Base-by-base conservation (phyloP, 1,140 invertebrate species). In the Protaetia brevitarsis region DNA sequence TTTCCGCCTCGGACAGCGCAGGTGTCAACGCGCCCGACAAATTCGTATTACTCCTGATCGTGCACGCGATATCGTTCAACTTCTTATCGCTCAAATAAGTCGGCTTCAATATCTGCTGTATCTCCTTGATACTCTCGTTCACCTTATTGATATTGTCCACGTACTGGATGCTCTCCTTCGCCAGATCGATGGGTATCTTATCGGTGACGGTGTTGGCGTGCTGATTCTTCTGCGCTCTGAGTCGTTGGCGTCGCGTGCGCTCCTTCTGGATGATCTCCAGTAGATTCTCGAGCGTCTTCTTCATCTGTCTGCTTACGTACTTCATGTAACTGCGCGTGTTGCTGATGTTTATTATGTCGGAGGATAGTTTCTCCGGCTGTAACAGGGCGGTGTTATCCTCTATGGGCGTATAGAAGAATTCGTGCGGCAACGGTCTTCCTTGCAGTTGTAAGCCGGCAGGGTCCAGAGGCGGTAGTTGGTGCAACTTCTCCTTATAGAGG, bases 251-350 rank as follows among this genome's bases (percentile, higher is more conserved):
- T 6, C 68, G 65, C 16, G 36, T 27, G 34, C 70, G 70, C 66
- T 76, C 75, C 19, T 68, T 63, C 30, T 70, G 70, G 28, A 76
- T 68, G 19, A 76, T 66, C 5, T 66, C 45, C 16, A 76, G 37
- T 19, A 76, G 41, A 28, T 74, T 73, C 34, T 68, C 66, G 10
- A 76, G 62, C 6, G 72, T 71, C 10, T 71, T 73, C 61, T 74
- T 75, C 68, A 76, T 75, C 26, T 71, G 69, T 21, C 71, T 68
- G 10, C 73, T 69, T 11, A 73, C 68, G 69, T 72, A 60, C 68
- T 69, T 63, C 58, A 41, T 26, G 28, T 63, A 66, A 45, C 19
- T 36, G 21, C 8, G 26, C n/a, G 26, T 45, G 37, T n/a, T 70
- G 57, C 16, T 63, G 67, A 66, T 72, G 70, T 29, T 72, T 68